These are phyloP conservation scores for Megalops atlanticus DNA, from an alignment of 2,113 vertebrate species.

Conservation along the genomic window DNA sequence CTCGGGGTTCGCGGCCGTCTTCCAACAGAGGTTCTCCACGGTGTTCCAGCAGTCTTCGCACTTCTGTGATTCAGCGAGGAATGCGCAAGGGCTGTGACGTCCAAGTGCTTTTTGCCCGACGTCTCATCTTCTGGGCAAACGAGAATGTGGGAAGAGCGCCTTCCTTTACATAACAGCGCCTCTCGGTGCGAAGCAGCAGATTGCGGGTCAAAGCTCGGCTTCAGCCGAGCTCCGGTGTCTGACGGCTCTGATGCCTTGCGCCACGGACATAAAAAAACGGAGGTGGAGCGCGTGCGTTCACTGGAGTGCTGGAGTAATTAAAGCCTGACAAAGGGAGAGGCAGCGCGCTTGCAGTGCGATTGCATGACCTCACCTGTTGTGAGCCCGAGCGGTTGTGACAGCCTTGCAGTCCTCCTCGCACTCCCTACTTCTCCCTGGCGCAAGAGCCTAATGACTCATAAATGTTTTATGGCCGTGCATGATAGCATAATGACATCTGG, in stretches of 20 bases:
- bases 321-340: conserved; percentile 31
- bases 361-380: conserved; percentile 38
- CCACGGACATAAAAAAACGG: neutral
- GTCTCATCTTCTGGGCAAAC: no score
- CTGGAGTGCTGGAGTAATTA: conserved; percentile 45
- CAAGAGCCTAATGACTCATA: conserved; percentile 57
- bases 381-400: neutral
- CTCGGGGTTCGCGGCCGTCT: conserved; percentile 53
- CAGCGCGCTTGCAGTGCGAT: conserved; percentile 4
- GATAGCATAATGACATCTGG: conserved; percentile 62
- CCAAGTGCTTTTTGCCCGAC: neutral
- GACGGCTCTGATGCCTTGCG: neutral
- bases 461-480: conserved; percentile 62
- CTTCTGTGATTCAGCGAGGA: conserved; percentile 49
- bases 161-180: neutral
- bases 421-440: conserved; percentile 45
- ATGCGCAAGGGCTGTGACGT: neutral
- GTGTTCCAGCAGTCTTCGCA: conserved; percentile 46
- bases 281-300: neutral
- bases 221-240: neutral
- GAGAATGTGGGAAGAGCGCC: no score
- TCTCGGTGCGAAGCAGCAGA: neutral
- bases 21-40: conserved; percentile 41
- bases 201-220: neutral
- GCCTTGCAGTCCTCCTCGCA: conserved; percentile 44